Evolutionary conservation across 2,113 vertebrate genomes (phyloP), one percentile per base, ranked within the genome.

Genomic region (Chaenogobius annularis): DNA sequence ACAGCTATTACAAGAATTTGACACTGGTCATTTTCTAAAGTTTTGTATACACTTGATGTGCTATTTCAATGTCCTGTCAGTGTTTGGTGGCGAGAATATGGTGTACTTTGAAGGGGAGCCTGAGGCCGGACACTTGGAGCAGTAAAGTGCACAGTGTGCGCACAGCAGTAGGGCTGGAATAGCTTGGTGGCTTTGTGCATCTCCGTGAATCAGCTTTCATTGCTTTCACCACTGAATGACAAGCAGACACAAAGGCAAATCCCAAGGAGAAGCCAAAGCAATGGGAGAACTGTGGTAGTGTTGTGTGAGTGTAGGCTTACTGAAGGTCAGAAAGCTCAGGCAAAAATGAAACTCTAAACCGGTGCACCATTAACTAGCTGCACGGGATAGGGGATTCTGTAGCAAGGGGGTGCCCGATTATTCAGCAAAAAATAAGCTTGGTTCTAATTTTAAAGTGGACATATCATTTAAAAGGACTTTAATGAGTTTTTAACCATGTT

Each of bases 241-340:
- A 95, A 90, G 90, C 90, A 92, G 91, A 95, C 93, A 96, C 94
- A 96, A 95, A 95, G 93, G 84, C 91, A 78, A 90, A 92, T 90
- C 90, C 78, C 85, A 88, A 86, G 77, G 78, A 87, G 87, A 85
- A 65, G 80, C 78, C 69, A 77, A 83, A 69, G 65, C 84, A n/a
- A 83, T 65, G 74, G 61, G 35, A 79, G 80, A 84, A 71, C 31
- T 82, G 82, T 68, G 77, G 86, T 85, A 58, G 76, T 9, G 46
- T 54, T 78, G 63, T 56, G 88, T 86, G 82, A 85, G 70, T 54
- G n/a, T 10, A 20, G 50, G n/a, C 50, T 54, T 54, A 54, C 68
- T 77, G 86, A 93, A 92, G 90, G 87, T 92, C 90, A 93, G 85
- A 86, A 87, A 76, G 89, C 87, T 88, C 79, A 73, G 54, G 81